Percentiles rank a stretch among this genome's conserved stretches.
Evolutionary conservation across 1,140 invertebrate genomes (phyloP).

Genomic region (Achroia grisella): DNA sequence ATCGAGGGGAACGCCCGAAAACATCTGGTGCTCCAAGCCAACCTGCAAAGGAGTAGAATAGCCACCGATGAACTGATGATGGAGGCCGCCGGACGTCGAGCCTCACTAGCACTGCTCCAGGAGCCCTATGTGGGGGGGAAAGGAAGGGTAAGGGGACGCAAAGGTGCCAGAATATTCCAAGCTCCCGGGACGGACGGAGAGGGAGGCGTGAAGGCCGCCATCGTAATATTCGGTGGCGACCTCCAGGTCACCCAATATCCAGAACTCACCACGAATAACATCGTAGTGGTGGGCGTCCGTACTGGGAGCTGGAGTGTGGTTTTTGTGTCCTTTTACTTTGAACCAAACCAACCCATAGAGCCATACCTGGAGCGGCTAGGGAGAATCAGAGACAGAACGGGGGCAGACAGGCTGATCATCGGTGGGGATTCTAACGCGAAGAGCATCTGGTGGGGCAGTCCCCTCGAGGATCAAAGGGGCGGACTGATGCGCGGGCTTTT

Average conservation of each 20-base stretch:
- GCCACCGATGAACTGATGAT: constrained; percentile 2
- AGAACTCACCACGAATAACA: constrained; percentile 4
- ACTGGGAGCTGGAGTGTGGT: not conserved
- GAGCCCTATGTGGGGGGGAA: too few species aligned
- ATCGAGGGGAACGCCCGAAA: not conserved
- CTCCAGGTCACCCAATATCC: constrained; percentile 2
- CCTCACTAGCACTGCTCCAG: not conserved
- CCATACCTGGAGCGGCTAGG: not conserved
- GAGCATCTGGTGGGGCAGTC: constrained; percentile 21
- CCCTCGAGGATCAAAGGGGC: constrained; percentile 4
- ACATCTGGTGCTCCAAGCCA: not conserved
- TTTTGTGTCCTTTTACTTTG: too few species aligned
- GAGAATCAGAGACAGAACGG: not conserved
- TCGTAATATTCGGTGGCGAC: constrained; percentile 6
- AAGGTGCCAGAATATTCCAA: constrained; percentile 8
- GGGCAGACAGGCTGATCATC: too few species aligned
- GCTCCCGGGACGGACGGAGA: not conserved
- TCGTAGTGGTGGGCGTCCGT: constrained; percentile 1
- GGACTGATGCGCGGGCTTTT: not conserved
- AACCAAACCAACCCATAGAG: too few species aligned
- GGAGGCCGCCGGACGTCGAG: not conserved
- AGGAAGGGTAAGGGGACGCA: not conserved
- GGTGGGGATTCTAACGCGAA: too few species aligned
- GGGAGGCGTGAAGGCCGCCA: constrained; percentile 8
- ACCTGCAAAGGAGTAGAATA: constrained; percentile 1